phyloP scores from a whole-genome alignment of 2,888 invertebrate species.

The Aphodius granarius region DNA sequence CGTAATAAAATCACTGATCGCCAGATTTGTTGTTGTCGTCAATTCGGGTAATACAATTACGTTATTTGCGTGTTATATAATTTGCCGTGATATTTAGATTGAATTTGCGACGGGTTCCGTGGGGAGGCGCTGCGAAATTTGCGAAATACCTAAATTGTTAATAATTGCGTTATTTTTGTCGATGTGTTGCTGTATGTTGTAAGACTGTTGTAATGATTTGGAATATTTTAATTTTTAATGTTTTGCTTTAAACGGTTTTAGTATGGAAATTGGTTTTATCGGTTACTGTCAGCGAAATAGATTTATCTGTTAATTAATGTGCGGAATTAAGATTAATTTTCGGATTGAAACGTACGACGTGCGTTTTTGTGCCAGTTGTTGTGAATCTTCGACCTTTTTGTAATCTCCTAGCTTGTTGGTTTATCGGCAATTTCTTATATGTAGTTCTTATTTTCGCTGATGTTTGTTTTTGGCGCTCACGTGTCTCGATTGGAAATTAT shows the following conservation, averaged over 20 bases:
- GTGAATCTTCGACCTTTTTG: neutral
- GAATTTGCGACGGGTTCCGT: neutral
- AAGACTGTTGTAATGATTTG: too few species aligned
- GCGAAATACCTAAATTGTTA: neutral
- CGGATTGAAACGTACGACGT: neutral
- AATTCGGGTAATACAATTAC: neutral
- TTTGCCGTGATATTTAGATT: too few species aligned
- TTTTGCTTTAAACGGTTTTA: neutral
- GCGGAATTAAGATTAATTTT: neutral
- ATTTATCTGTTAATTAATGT: neutral
- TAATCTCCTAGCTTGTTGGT: neutral
- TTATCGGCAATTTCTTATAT: neutral
- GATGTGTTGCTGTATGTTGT: neutral
- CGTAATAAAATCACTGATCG: neutral
- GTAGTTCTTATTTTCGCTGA: neutral
- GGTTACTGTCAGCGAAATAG: neutral
- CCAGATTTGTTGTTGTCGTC: neutral
- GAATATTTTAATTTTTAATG: neutral
- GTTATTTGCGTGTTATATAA: neutral
- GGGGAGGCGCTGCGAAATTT: neutral
- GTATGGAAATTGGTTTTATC: neutral
- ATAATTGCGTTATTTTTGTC: neutral
- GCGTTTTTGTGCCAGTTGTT: neutral
- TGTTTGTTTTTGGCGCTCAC: neutral
- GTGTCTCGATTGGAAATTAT: neutral